These are phyloP conservation scores for Nymphalis polychloros DNA, from an alignment of 2,888 invertebrate species.

Conservation along the genomic window DNA sequence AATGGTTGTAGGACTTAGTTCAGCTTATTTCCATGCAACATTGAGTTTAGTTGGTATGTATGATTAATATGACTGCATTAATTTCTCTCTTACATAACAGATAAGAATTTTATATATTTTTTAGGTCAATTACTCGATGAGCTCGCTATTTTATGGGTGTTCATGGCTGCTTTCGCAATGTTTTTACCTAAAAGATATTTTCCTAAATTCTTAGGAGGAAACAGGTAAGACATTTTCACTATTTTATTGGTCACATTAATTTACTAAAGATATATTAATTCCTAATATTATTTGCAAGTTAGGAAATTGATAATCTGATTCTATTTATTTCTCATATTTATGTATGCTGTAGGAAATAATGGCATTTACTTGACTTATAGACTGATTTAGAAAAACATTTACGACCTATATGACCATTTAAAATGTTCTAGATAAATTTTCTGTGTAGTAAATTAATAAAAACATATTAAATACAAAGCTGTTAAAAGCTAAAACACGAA, in stretches of 20 bases:
- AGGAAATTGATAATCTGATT: too few relatives aligned
- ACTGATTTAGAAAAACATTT: too few relatives aligned
- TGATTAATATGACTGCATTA: constrained; percentile 18
- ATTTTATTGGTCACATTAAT: background rate
- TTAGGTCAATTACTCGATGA: constrained; percentile 90
- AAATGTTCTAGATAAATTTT: too few relatives aligned
- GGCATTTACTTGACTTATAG: too few relatives aligned
- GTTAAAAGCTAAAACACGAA: too few relatives aligned
- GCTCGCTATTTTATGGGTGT: constrained; percentile 90
- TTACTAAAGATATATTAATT: too few relatives aligned
- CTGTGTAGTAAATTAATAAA: too few relatives aligned
- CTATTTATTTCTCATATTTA: too few relatives aligned
- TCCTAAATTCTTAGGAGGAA: constrained; percentile 84
- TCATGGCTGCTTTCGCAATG: constrained; percentile 88
- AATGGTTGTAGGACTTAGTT: constrained; percentile 89
- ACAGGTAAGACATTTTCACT: constrained; percentile 76
- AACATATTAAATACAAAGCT: too few relatives aligned
- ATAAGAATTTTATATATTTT: constrained; percentile 37
- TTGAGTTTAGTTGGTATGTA: constrained; percentile 86
- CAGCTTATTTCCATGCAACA: constrained; percentile 93
- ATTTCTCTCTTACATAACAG: background rate
- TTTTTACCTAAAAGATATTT: constrained; percentile 87
- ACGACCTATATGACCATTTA: too few relatives aligned
- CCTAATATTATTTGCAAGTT: too few relatives aligned
- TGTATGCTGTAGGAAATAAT: too few relatives aligned